phyloP scores from a whole-genome alignment of 1,140 invertebrate genomes.

The Dreissena polymorpha region DNA sequence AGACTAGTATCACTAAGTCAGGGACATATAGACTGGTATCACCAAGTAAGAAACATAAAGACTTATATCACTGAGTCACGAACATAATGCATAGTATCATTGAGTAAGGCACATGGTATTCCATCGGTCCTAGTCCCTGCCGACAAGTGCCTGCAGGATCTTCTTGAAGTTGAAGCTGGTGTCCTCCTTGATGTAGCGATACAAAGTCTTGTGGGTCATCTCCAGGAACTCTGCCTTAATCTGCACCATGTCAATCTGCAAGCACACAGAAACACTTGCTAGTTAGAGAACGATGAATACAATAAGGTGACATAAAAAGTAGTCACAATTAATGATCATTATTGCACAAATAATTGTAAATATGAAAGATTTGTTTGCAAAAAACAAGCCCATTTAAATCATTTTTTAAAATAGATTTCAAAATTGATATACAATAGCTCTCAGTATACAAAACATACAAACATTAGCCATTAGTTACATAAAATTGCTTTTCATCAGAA shows the following conservation, averaged over 20 bases:
- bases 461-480: no score
- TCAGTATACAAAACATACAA: no score
- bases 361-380: background rate
- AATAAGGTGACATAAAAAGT: no score
- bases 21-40: background rate
- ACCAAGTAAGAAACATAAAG: background rate
- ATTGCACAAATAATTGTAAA: background rate
- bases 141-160: conserved; percentile 25
- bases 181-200: conserved; percentile 21
- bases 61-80: background rate
- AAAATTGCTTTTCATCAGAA: no score
- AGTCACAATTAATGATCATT: no score
- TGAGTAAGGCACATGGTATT: background rate
- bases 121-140: background rate
- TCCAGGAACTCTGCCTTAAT: conserved; percentile 39
- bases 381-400: no score
- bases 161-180: conserved; percentile 39
- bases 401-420: no score
- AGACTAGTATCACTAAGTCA: background rate
- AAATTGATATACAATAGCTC: no score
- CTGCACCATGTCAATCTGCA: conserved; percentile 48
- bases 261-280: background rate
- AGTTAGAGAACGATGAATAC: no score
- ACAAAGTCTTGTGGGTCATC: conserved; percentile 31
- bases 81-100: background rate